Base-by-base conservation (phyloP, 2,797 vertebrate species). In the Staurois parvus region DNA sequence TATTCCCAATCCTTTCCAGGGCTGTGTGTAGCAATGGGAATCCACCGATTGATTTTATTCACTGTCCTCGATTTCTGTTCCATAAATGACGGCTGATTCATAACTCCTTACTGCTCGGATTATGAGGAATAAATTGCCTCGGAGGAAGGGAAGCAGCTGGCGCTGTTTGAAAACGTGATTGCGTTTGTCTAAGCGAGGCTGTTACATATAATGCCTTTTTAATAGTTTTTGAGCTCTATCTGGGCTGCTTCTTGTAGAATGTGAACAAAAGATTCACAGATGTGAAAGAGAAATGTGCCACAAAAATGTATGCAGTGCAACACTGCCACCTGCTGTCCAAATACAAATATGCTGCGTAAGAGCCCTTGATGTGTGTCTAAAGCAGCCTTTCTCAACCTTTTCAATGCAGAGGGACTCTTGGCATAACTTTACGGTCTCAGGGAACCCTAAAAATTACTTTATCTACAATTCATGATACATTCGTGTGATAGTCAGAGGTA, bases 321-420 rank as follows among this genome's bases (percentile, higher is more conserved):
- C 82, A 62, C 64, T 70, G 74, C 82, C 82, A 34, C 67, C 82
- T 84, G 45, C 64, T 84, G 82, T 30, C 52, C 64, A 77, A 24
- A 4, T 37, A 37, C 1, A 24, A 59, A 24, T 59, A 59, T 24
- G 52, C 21, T 1, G 21, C 1, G 52, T n/a, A 24, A 24, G 52
- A 9, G 7, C 5, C 19, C 0, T 7, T 0, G 2, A 21, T 59
- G 21, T 24, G 52, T 3, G 19, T 17, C 13, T 1, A 45, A 42
- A 42, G 40, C 6, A n/a, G n/a, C n/a, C n/a, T n/a, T n/a, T n/a
- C n/a, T n/a, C n/a, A n/a, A n/a, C n/a, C n/a, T n/a, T n/a, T n/a
- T n/a, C n/a, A n/a, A n/a, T n/a, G n/a, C n/a, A n/a, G n/a, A n/a
- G n/a, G n/a, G n/a, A n/a, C n/a, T n/a, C n/a, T n/a, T n/a, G n/a